Evolutionary conservation across 2,113 vertebrate genomes (phyloP), one percentile per base, ranked within the genome.

Genomic region (Paratilapia polleni): DNA sequence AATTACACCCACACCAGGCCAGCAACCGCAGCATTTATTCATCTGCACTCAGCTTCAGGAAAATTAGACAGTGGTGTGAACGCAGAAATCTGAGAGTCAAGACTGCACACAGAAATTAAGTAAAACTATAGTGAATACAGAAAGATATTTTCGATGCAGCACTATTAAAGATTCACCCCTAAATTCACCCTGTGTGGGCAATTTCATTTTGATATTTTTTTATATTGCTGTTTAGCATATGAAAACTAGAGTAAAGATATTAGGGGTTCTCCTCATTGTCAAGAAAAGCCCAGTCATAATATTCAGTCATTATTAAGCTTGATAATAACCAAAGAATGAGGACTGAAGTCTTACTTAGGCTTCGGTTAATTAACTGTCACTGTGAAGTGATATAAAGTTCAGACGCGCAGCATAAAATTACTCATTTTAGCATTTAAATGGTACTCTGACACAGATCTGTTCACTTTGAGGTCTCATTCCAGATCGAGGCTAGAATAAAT

Each of bases 1-100:
- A 88, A 87, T 89, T 90, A 92, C 88, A 85, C 87, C 91, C 88
- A 93, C 87, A 81, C 19, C 28, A 78, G n/a, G 78, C 31, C 75
- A 59, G 79, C 73, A 49, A 78, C 80, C 3, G 11, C 60, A 64
- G 77, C 85, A 79, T 84, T 90, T 86, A 81, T 87, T 90, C 83
- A 77, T 84, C 83, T 81, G 31, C 11, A 19, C 77, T 81, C 66
- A 68, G 82, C 61, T 61, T 63, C 59, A 66, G 70, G 26, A 61
- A 47, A 62, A 64, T 22, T 31, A 28, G 68, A 47, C 36, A 77
- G 34, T 11, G 2, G 13, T 13, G 11, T 14, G 43, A 60, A 62
- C 10, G 49, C 81, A 84, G 57, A 77, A 85, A 70, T 41, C 17
- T 79, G 82, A 89, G 47, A 63, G 47, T 74, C 24, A 17, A 13